Evolutionary conservation across 1,140 invertebrate genomes (phyloP).

Genomic region (Meloidogyne hapla): DNA sequence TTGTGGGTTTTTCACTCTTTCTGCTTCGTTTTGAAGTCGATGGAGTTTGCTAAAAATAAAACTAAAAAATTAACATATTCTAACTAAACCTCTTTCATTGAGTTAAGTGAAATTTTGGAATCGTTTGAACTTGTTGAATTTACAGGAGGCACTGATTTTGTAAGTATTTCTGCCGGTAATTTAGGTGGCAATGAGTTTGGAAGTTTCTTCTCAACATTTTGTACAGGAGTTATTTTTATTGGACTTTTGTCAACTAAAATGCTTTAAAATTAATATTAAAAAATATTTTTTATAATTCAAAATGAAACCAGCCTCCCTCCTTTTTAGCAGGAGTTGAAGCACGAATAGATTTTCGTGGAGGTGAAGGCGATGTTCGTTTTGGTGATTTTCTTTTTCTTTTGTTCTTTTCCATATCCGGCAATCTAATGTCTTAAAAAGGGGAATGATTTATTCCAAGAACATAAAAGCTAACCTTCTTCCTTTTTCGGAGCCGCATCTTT

Average conservation of each 20-base stretch:
- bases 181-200: neutral
- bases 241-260: too few species aligned
- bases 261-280: neutral
- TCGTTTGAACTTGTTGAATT: neutral
- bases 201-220: neutral
- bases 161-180: neutral
- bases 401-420: neutral
- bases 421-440: neutral
- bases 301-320: neutral
- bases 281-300: neutral
- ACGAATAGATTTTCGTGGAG: neutral
- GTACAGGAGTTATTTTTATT: neutral
- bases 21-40: neutral
- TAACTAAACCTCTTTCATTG: neutral
- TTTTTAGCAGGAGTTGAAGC: neutral
- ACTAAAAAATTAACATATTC: neutral
- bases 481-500: neutral
- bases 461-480: neutral
- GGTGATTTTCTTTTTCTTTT: slow-evolving; percentile 5
- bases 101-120: neutral
- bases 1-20: neutral
- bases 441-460: neutral
- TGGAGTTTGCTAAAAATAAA: neutral
- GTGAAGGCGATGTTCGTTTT: neutral
- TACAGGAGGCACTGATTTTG: neutral